Evolutionary conservation across 2,113 vertebrate species (phyloP), one percentile per base, ranked within the genome.

Genomic region (Telmatochromis brachygnathus): DNA sequence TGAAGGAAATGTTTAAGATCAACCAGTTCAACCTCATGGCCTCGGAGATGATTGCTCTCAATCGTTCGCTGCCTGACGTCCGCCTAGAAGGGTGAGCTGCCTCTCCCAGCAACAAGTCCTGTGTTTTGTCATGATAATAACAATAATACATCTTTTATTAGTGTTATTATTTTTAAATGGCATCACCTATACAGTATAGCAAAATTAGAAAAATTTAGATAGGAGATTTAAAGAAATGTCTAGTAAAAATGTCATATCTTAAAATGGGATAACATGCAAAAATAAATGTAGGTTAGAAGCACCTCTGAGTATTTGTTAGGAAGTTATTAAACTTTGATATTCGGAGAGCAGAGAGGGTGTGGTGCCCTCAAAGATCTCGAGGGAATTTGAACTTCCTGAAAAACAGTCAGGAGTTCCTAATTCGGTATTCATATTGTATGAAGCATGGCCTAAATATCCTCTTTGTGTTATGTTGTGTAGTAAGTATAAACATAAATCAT

Each of bases 1-100:
- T 99, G 99, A 99, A 98, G 96, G 99, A 99, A 94, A 98, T 99
- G 98, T 99, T 99, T 96, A 99, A 99, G 97, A 99, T 99, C 94
- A 99, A 99, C 96, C 99, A 99, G 92, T 99, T 99, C 96, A 99
- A 99, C 94, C 97, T 99, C 95, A 99, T 99, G 99, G 99, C 99
- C 79, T 99, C 98, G 62, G 98, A 99, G 94, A 98, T 98, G 97
- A 99, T 99, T 84, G 98, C 99, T 81, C 97, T 99, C 89, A 99
- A 99, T 96, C 97, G 99, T 91, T 96, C 98, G 9, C 96, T 99
- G 94, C 98, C 98, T 79, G 99, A 99, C 68, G 98, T 99, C 89
- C 97, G 99, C 45, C 96, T 99, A 89, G 99, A 99, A 96, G 99
- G 99, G 99, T 99, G 95, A 97, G 98, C 96, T 84, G 79, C 51